Base-by-base conservation (phyloP, 2,888 invertebrate genomes). In the Conistra vaccinii region DNA sequence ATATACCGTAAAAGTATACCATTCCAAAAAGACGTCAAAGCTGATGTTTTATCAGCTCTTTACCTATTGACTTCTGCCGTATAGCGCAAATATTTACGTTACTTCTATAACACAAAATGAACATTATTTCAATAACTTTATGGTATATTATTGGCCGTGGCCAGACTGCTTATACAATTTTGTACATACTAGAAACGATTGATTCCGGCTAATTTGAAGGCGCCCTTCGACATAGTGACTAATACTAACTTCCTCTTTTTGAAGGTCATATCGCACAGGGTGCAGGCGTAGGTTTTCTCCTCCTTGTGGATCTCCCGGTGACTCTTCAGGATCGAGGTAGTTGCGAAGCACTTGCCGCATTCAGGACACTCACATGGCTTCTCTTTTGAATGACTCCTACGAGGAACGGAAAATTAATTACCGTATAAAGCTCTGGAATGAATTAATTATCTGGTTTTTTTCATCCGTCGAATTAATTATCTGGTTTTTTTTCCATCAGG, bases 301-400 rank as follows among this genome's bases (percentile, higher is more conserved):
- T 89, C 90, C 1, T 80, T 87, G 87, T 96, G 96, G 23, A 90
- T 91, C 32, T 90, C 81, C n/a, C 83, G 86, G 87, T 96, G 96
- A 70, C 91, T 92, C 66, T 90, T 93, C 48, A 96, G 86, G 0
- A 89, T 87, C 3, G 90, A 87, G 3, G 81, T 82, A 0, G 94
- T 90, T 0, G 88, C 75, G 88, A 94, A 96, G 57, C 60, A 87
- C 81, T 94, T 95, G 60, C 92, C 93, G 83, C 96, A 82, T 1
- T 93, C 92, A 0, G 84, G 82, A 76, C 96, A 96, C 45, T 90
- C 86, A 80, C 91, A 93, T 0, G 95, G 95, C 73, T 91, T 94
- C 88, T 96, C 96, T 75, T 95, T 95, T 0, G 96, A 95, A 78
- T 96, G 96, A 4, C 91, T 91, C 76, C 96, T 96, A 87, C 10